Conservation (phyloP, 37 sponge, comb jelly and placozoan genomes). For the Dysidea cf. avara region DNA sequence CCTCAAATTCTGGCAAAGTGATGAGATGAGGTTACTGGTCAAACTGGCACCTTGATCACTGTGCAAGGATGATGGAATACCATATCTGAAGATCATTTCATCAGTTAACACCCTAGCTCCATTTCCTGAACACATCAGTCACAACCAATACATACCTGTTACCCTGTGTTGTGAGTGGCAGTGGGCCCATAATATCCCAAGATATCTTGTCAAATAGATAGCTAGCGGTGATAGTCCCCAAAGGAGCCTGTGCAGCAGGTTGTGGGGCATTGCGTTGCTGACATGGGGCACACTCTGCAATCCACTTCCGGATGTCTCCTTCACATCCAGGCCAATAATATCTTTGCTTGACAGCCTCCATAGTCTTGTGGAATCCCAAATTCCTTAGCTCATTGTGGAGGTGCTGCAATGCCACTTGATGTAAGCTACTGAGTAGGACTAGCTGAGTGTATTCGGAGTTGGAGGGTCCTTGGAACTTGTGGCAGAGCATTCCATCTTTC, state of each 20-base stretch:
- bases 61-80: slow-evolving; percentile 17
- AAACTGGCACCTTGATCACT: slow-evolving; percentile 30
- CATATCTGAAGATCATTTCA: too few species aligned
- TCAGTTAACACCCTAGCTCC: too few species aligned
- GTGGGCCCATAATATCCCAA: slow-evolving; percentile 31
- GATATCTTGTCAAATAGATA: slow-evolving; percentile 23
- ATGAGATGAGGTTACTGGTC: not conserved
- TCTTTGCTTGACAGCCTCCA: too few species aligned
- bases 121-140: slow-evolving; percentile 26
- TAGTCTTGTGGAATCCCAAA: too few species aligned
- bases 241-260: too few species aligned
- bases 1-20: too few species aligned
- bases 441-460: not conserved
- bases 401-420: slow-evolving; percentile 4
- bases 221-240: too few species aligned
- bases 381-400: too few species aligned
- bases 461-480: not conserved
- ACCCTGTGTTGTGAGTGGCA: slow-evolving; percentile 7
- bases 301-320: not conserved
- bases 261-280: not conserved
- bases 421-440: not conserved
- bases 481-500: slow-evolving; percentile 11
- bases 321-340: slow-evolving; percentile 19
- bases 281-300: slow-evolving; percentile 7
- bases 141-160: slow-evolving; percentile 26